A percentile compares a stretch with the other conserved stretches of the same genome.
phyloP scores from a whole-genome alignment of 2,797 vertebrate species.

The Podarcis siculus region DNA sequence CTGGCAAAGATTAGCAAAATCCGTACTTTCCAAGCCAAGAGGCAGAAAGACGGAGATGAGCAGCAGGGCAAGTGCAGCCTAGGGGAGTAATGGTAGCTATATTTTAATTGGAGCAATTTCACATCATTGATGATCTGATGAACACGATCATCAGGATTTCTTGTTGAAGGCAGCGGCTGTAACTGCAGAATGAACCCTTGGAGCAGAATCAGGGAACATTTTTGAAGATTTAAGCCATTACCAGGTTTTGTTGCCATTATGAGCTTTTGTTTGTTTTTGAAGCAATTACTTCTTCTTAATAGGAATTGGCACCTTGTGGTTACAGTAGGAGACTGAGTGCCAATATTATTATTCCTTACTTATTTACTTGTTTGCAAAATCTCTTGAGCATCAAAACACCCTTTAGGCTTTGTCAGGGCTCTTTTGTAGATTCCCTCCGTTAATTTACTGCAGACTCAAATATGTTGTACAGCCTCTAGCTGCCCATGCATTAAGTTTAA shows the following conservation, averaged over 20 bases:
- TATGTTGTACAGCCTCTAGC: background rate
- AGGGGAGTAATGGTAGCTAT: slow-evolving; percentile 43
- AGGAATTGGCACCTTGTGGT: background rate
- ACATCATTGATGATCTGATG: slow-evolving; percentile 45
- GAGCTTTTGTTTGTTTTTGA: slow-evolving; percentile 32
- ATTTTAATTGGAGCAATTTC: slow-evolving; percentile 57
- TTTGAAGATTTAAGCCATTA: slow-evolving; percentile 7
- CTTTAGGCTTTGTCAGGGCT: slow-evolving; percentile 2
- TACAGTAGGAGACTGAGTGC: background rate
- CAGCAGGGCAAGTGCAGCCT: slow-evolving; percentile 44
- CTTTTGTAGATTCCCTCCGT: background rate
- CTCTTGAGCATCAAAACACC: slow-evolving; percentile 2
- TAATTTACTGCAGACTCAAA: background rate
- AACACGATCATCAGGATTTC: slow-evolving; percentile 20
- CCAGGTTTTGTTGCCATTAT: background rate
- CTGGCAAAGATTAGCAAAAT: slow-evolving; percentile 36
- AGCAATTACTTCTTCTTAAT: slow-evolving; percentile 15
- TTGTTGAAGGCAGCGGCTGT: slow-evolving; percentile 33
- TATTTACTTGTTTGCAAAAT: slow-evolving; percentile 22
- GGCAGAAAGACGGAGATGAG: slow-evolving; percentile 51
- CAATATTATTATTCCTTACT: slow-evolving; percentile 4
- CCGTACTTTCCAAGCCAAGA: slow-evolving; percentile 21
- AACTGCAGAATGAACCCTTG: slow-evolving; percentile 36
- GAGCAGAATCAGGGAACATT: slow-evolving; percentile 9
- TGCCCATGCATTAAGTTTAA: background rate